Conservation (phyloP, 2,113 vertebrate species). For the Cardinalis cardinalis region DNA sequence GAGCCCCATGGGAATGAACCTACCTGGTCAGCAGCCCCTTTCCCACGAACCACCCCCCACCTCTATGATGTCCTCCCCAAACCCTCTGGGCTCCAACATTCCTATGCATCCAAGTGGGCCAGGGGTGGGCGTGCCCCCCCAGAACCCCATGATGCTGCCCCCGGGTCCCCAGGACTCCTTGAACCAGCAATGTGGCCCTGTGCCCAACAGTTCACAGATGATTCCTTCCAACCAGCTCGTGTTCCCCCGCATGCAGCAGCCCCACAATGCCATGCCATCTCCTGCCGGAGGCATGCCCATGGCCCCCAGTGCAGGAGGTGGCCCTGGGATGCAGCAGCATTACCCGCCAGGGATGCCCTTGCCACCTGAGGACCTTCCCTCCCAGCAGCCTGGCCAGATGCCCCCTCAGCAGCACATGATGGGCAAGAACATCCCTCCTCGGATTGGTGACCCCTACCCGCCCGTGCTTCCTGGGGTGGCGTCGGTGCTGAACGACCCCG, state of each 20-base stretch:
- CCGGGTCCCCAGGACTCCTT: conserved; percentile 78
- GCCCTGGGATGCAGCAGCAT: conserved; percentile 73
- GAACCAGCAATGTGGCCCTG: conserved; percentile 72
- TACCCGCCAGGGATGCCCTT: conserved; percentile 74
- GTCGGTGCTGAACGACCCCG: conserved; percentile 84
- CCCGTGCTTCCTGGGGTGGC: conserved; percentile 75
- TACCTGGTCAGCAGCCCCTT: conserved; percentile 86
- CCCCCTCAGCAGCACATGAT: conserved; percentile 79
- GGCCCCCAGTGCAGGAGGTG: conserved; percentile 41
- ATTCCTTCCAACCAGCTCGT: conserved; percentile 81
- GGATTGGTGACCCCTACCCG: conserved; percentile 74
- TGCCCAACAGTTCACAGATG: conserved; percentile 84
- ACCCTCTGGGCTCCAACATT: conserved; percentile 83
- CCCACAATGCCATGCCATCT: conserved; percentile 70
- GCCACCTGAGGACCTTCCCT: conserved; percentile 79
- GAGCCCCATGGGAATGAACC: conserved; percentile 88
- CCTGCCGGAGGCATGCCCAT: conserved; percentile 40
- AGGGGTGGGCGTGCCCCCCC: conserved; percentile 66
- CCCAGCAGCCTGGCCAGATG: conserved; percentile 77
- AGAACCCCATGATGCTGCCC: conserved; percentile 77
- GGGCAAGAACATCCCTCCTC: conserved; percentile 81
- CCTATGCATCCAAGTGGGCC: conserved; percentile 83
- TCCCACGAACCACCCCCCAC: conserved; percentile 83
- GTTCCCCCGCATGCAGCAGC: conserved; percentile 82
- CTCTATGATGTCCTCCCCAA: conserved; percentile 86